Evolutionary conservation across 2,888 invertebrate genomes (phyloP), one percentile per base, ranked within the genome.

Genomic region (Acheta domesticus): DNA sequence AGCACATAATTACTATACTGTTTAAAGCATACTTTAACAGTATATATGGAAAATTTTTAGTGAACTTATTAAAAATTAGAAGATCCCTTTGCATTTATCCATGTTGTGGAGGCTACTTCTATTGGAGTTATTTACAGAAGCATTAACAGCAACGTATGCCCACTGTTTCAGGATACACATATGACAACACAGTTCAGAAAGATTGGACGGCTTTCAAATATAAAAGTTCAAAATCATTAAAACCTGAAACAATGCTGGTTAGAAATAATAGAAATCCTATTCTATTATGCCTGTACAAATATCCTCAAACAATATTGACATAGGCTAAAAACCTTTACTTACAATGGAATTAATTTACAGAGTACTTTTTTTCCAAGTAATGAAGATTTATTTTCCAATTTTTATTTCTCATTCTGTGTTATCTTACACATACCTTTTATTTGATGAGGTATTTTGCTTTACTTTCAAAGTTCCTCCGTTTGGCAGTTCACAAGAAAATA

Each of bases 141-240:
- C 62, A 62, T 62, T 62, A 62, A 62, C 62, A 62, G 62, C 62
- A 62, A 62, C 62, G 14, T 12, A 62, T 62, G 62, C 62, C 62
- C 62, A 62, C 62, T 19, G 62, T 62, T 62, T 62, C n/a, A 62
- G 16, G 62, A 62, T 62, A 62, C 62, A 62, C 62, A 62, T 62
- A 19, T 16, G 62, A 62, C 62, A 62, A 62, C 62, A 62, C 62
- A 62, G 62, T 62, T 62, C 62, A 62, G 62, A 62, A 62, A 62
- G 62, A 62, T 62, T 62, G 62, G 62, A 62, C 62, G 62, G 62
- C 62, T 62, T 62, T 62, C n/a, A 62, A 62, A 62, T 62, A 62
- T 62, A 62, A 14, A 62, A 62, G 16, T 62, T 62, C 62, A 62
- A 62, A 62, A 62, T n/a, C 14, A 19, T 19, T 62, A 3, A 62